Percentiles rank a stretch among this genome's conserved stretches.
Evolutionary conservation across 2,888 invertebrate genomes (phyloP).

Genomic region (Acronicta aceris): DNA sequence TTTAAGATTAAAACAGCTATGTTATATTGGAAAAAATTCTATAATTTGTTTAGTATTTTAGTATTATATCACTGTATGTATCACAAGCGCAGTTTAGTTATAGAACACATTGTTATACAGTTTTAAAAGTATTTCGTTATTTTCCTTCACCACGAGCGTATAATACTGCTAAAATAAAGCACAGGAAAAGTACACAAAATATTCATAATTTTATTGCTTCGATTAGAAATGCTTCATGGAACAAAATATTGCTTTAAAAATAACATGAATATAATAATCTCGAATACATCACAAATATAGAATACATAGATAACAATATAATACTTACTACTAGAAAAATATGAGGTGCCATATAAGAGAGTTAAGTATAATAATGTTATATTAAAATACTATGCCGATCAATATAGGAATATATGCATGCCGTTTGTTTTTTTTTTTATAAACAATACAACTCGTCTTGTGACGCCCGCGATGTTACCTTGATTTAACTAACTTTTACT

Average conservation of each 20-base stretch:
- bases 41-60: constrained; percentile 44
- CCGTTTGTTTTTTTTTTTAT: not conserved
- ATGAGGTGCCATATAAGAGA: constrained; percentile 71
- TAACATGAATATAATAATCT: constrained; percentile 77
- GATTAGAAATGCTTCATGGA: constrained; percentile 71
- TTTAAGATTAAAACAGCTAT: constrained; percentile 38
- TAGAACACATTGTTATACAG: constrained; percentile 42
- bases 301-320: constrained; percentile 68
- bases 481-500: not conserved
- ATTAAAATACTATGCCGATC: constrained; percentile 57
- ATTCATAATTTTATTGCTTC: constrained; percentile 76
- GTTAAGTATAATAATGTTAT: constrained; percentile 61
- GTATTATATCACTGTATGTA: constrained; percentile 58
- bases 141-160: constrained; percentile 47
- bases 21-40: constrained; percentile 48
- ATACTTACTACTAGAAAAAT: constrained; percentile 79
- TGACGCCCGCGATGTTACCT: not conserved
- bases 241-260: constrained; percentile 77
- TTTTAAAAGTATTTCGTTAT: constrained; percentile 45
- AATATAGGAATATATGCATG: constrained; percentile 25
- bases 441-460: no score
- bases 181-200: constrained; percentile 55
- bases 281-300: constrained; percentile 73
- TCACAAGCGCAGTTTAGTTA: constrained; percentile 54
- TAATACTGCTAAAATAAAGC: constrained; percentile 62